Percentiles rank a stretch among this genome's conserved stretches.
Conservation (phyloP, 2,797 vertebrate species). For the Lerista edwardsae region DNA sequence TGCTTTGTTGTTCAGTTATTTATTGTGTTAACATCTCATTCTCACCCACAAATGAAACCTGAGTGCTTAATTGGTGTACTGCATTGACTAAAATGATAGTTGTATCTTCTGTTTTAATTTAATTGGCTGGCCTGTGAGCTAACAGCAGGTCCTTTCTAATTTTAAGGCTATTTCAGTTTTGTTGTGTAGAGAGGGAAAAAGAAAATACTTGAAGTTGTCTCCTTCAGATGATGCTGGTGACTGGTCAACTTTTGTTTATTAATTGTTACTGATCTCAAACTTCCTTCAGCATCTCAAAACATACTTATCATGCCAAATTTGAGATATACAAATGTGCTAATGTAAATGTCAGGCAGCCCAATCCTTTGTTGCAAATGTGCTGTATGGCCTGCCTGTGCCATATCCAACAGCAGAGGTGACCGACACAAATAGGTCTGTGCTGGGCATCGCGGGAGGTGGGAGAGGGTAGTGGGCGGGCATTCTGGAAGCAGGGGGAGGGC, state of each 20-base stretch:
- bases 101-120: slow-evolving; percentile 16
- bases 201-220: not conserved
- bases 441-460: too few relatives aligned
- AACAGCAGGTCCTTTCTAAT: not conserved
- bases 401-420: too few relatives aligned
- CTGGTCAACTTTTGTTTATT: not conserved
- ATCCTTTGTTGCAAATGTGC: too few relatives aligned
- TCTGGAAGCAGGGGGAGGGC: too few relatives aligned
- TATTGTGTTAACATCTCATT: too few relatives aligned
- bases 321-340: not conserved
- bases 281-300: not conserved
- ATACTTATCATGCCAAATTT: not conserved
- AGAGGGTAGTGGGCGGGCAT: too few relatives aligned
- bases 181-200: not conserved
- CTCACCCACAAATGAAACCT: too few relatives aligned
- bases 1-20: too few relatives aligned
- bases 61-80: not conserved
- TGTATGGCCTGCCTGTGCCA: too few relatives aligned
- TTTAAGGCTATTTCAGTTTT: not conserved
- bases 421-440: too few relatives aligned
- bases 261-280: not conserved
- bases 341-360: too few relatives aligned
- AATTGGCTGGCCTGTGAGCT: not conserved
- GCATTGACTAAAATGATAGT: not conserved
- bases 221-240: not conserved